Conservation (phyloP, 2,888 invertebrate species). For the Phyllotreta cruciferae region DNA sequence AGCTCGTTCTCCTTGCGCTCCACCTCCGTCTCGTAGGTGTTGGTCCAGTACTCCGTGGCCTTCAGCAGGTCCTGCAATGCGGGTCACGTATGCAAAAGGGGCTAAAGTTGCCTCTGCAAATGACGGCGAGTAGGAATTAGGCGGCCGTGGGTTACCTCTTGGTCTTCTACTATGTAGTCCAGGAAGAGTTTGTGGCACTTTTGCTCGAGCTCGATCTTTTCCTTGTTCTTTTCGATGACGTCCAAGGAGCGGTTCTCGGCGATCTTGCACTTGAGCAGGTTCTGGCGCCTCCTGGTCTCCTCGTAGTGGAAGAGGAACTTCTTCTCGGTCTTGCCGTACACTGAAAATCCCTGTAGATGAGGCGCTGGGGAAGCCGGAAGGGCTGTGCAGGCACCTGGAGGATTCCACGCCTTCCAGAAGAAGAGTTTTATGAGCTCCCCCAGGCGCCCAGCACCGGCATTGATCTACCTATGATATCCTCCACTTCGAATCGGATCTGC, state of each 20-base stretch:
- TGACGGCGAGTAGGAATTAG: not conserved
- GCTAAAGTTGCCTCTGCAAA: not conserved
- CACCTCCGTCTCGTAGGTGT: constrained; percentile 51
- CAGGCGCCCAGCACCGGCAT: too few relatives aligned
- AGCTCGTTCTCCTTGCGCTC: constrained; percentile 49
- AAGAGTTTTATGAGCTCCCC: too few relatives aligned
- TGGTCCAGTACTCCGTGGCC: constrained; percentile 52
- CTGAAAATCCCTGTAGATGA: constrained; percentile 23
- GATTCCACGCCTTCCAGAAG: too few relatives aligned
- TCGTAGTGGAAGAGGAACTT: constrained; percentile 50
- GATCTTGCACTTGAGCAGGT: constrained; percentile 41
- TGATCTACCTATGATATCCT: too few relatives aligned
- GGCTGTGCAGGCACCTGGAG: too few relatives aligned
- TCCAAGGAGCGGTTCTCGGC: constrained; percentile 42
- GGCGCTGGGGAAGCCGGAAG: too few relatives aligned
- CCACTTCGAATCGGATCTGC: constrained; percentile 40
- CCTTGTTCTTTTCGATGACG: constrained; percentile 39
- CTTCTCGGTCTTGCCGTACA: constrained; percentile 35
- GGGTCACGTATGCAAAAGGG: too few relatives aligned
- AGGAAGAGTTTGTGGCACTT: constrained; percentile 47
- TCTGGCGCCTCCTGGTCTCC: constrained; percentile 48
- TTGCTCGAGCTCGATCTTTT: constrained; percentile 46
- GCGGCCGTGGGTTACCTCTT: too few relatives aligned
- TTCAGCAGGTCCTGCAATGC: constrained; percentile 49
- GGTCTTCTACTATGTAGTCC: constrained; percentile 48